Base-by-base conservation (phyloP, 2,797 vertebrate species). In the Mionectes olivaceus region DNA sequence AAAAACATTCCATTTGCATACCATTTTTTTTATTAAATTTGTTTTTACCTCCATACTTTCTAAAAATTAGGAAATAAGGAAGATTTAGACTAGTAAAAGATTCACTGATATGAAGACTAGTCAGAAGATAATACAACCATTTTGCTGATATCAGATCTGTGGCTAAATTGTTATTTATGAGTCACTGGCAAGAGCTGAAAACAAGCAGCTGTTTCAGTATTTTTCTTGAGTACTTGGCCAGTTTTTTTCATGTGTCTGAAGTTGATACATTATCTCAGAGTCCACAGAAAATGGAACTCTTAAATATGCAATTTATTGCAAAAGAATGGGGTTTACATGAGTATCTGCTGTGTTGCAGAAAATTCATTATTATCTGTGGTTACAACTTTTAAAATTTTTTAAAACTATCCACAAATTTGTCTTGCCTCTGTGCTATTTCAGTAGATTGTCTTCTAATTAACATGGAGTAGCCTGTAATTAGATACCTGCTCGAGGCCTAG, bases 161-260 rank as follows among this genome's bases (percentile, higher is more conserved):
- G 7, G 2, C 61, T 90, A 9, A 64, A 46, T 82, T 50, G 22
- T 94, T 94, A 92, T 96, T 97, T 97, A 92, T 90, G 74, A 93
- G 33, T 88, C 76, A 56, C 27, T 80, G 49, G 17, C 32, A 79
- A 53, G 75, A 80, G 55, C 64, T 80, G 93, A 96, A 97, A 96
- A 90, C 49, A 94, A 93, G 63, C 25, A 97, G 63, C 44, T 93
- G 46, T 84, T 93, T 94, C 49, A 87, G 14, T 25, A 73, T 91
- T 46, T 92, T 94, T 87, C 61, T 84, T 91, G 65, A 46, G n/a
- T 83, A 86, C 28, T 73, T n/a, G 63, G 46, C 90, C 83, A 94
- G 49, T 94, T 96, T 97, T 97, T 86, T 79, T 94, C 75, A 92
- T 86, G 71, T 49, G 18, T 75, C 75, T 91, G 68, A 96, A 87